These are phyloP conservation scores for Epizoanthus fatuus DNA, from an alignment of 92 coral and sea anemone genomes.

Conservation along the genomic window DNA sequence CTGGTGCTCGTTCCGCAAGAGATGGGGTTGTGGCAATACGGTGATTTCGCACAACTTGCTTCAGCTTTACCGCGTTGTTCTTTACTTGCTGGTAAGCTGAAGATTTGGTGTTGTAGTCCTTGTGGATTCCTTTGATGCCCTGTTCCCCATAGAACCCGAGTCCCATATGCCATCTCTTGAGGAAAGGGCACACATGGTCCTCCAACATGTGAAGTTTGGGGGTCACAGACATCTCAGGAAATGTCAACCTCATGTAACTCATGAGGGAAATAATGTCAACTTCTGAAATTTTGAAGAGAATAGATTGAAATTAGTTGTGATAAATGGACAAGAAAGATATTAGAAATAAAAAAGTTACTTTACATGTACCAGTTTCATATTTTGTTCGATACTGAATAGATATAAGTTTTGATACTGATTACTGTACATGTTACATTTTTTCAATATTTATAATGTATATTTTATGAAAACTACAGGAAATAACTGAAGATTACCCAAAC, in stretches of 20 bases:
- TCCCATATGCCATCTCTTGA: slow-evolving; percentile 44
- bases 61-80: slow-evolving; percentile 26
- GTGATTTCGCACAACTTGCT: slow-evolving; percentile 35
- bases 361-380: too few species aligned
- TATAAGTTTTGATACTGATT: too few species aligned
- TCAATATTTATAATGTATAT: background rate
- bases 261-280: slow-evolving; percentile 19
- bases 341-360: too few species aligned
- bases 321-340: too few species aligned
- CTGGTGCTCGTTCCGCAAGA: slow-evolving; percentile 38
- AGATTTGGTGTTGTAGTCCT: slow-evolving; percentile 20
- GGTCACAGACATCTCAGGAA: slow-evolving; percentile 36
- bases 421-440: too few species aligned
- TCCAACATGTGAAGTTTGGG: slow-evolving; percentile 49
- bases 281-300: slow-evolving; percentile 1
- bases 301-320: too few species aligned
- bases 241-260: slow-evolving; percentile 1
- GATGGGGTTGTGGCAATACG: slow-evolving; percentile 46
- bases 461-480: background rate
- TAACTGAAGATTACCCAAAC: background rate
- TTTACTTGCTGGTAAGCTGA: slow-evolving; percentile 41
- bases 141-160: slow-evolving; percentile 39
- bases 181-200: slow-evolving; percentile 50
- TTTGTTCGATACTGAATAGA: too few species aligned
- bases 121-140: slow-evolving; percentile 39